phyloP scores from a whole-genome alignment of 1,140 invertebrate genomes.

The Halyomorpha halys region DNA sequence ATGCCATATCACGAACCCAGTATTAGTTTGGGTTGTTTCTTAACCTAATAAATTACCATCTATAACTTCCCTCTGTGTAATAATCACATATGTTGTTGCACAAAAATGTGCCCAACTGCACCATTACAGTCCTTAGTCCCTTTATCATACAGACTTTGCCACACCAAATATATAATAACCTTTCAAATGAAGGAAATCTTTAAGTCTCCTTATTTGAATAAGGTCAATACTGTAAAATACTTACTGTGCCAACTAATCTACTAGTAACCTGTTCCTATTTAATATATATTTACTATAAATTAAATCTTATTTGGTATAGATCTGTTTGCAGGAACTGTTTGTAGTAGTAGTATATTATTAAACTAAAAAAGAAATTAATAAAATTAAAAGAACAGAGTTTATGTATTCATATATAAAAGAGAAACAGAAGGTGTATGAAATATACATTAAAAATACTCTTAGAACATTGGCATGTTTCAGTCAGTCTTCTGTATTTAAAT shows the following conservation, averaged over 20 bases:
- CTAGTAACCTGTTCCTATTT: slow-evolving; percentile 20
- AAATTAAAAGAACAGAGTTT: slow-evolving; percentile 8
- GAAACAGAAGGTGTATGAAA: slow-evolving; percentile 28
- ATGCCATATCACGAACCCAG: slow-evolving; percentile 16
- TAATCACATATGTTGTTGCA: slow-evolving; percentile 14
- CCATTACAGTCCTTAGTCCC: slow-evolving; percentile 16
- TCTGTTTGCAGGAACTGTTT: slow-evolving; percentile 32
- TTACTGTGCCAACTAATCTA: slow-evolving; percentile 29
- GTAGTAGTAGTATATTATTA: slow-evolving; percentile 27
- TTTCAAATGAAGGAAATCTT: neutral
- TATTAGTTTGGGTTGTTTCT: slow-evolving; percentile 4
- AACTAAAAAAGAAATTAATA: slow-evolving; percentile 9
- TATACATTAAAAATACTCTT: slow-evolving; percentile 29
- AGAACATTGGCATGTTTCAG: slow-evolving; percentile 32
- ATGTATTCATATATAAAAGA: slow-evolving; percentile 23
- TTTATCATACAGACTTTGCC: slow-evolving; percentile 3
- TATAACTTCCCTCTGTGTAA: slow-evolving; percentile 9
- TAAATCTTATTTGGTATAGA: slow-evolving; percentile 30
- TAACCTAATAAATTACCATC: slow-evolving; percentile 20
- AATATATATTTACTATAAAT: slow-evolving; percentile 28
- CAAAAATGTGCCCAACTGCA: slow-evolving; percentile 10
- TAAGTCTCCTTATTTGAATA: slow-evolving; percentile 10
- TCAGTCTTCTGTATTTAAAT: slow-evolving; percentile 30
- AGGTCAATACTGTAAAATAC: slow-evolving; percentile 31
- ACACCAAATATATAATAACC: slow-evolving; percentile 14